Evolutionary conservation across 2,888 invertebrate genomes (phyloP), one percentile per base, ranked within the genome.

Genomic region (Thecophora atra): DNA sequence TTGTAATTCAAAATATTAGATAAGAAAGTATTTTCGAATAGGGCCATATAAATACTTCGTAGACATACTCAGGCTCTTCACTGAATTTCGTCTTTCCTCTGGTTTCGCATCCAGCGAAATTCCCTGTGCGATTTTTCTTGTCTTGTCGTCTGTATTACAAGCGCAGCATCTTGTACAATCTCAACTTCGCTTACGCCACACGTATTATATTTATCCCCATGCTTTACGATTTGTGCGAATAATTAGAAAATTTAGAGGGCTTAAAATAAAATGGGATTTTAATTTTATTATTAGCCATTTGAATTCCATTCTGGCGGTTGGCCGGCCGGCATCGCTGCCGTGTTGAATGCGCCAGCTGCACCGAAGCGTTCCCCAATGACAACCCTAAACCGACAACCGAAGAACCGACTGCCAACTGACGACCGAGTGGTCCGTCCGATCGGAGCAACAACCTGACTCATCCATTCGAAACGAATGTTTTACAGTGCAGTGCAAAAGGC

Each of bases 271-370:
- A 44, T 60, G n/a, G 44, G 28, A 69, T 58, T 28, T 21, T 47
- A 28, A 69, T 60, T 69, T 69, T 69, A 69, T 69, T 69, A 69
- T 69, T 69, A 69, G 68, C 68, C 68, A 69, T 69, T 66, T 26
- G 51, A 51, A 51, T 47, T 42, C 37, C 44, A 56, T 28, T 69
- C 68, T 8, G 17, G 17, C 19, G 19, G 15, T n/a, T 19, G 37
- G 24, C 44, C 19, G 19, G 15, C n/a, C 42, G 37, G 24, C 44
- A 42, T 17, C 21, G 44, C 42, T 42, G 21, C 11, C 28, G 60
- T 24, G 17, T 17, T 64, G 24, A 42, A 21, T 28, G 44, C 68
- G 47, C 68, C 68, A 69, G 68, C 52, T 70, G 70, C 52, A 62
- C 15, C 24, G 66, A 66, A 52, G 66, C 28, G 30, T 24, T 69